Evolutionary conservation across 1,140 invertebrate species (phyloP).

Genomic region (Leptinotarsa undecemlineata): DNA sequence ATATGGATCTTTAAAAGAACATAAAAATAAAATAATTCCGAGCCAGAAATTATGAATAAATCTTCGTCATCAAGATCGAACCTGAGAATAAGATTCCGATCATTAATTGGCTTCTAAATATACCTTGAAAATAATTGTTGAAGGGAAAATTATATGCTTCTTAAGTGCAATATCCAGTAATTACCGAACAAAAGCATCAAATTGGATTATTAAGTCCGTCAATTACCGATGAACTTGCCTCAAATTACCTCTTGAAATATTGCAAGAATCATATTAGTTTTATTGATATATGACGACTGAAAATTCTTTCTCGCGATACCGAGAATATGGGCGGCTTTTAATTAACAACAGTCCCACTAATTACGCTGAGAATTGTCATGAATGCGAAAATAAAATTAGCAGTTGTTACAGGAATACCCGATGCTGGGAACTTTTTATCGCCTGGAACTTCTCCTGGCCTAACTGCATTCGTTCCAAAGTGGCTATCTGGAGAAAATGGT

Average conservation of each 20-base stretch:
- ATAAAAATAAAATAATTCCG: no score
- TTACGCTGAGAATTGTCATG: not conserved
- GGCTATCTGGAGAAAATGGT: not conserved
- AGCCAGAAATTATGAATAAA: no score
- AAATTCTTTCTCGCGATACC: not conserved
- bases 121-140: no score
- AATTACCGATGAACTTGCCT: not conserved
- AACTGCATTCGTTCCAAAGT: not conserved
- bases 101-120: no score
- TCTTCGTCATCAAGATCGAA: no score
- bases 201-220: not conserved
- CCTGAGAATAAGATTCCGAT: no score
- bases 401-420: not conserved
- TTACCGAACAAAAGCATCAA: not conserved
- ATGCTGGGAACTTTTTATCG: not conserved
- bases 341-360: slow-evolving; percentile 2
- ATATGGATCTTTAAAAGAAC: no score
- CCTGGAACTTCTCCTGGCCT: not conserved
- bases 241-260: not conserved
- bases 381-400: not conserved
- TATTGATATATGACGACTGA: slow-evolving; percentile 6
- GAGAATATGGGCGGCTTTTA: not conserved
- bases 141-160: no score
- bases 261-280: slow-evolving; percentile 1
- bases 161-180: not conserved